These are phyloP conservation scores for Micromesistius poutassou DNA, from an alignment of 2,797 vertebrate genomes.

Conservation along the genomic window DNA sequence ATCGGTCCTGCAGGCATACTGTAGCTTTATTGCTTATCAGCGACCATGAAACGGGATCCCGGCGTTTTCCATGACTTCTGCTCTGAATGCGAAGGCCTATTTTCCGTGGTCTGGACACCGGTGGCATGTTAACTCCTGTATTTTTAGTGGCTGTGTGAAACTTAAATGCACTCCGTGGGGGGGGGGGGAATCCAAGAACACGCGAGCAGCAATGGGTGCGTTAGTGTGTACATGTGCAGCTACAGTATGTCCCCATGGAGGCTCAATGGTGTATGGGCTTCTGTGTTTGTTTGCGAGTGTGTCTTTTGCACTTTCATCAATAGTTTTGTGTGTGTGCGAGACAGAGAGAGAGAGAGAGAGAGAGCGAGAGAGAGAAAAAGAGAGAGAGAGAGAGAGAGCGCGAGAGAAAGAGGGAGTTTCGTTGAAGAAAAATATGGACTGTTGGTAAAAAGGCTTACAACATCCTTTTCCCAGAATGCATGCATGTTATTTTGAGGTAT, in stretches of 20 bases:
- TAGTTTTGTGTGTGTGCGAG: no score
- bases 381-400: no score
- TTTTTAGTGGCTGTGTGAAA: slow-evolving; percentile 73
- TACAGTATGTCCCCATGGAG: not conserved
- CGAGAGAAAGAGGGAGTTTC: no score
- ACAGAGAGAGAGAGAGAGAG: no score
- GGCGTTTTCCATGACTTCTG: slow-evolving; percentile 72
- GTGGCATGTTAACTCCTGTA: slow-evolving; percentile 63
- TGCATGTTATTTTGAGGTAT: slow-evolving; percentile 37
- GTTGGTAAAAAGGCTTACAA: slow-evolving; percentile 8
- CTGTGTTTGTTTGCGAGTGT: not conserved
- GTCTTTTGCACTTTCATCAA: not conserved
- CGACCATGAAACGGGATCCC: slow-evolving; percentile 70
- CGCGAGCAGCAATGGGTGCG: not conserved
- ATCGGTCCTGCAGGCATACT: slow-evolving; percentile 57
- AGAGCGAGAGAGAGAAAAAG: no score
- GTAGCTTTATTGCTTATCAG: slow-evolving; percentile 73
- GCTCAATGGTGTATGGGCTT: not conserved
- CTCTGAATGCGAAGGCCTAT: slow-evolving; percentile 68
- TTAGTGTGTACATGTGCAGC: slow-evolving; percentile 2
- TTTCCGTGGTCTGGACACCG: slow-evolving; percentile 62
- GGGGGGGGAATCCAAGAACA: slow-evolving; percentile 49
- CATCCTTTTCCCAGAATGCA: slow-evolving; percentile 17
- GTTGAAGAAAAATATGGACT: not conserved
- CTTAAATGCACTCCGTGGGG: slow-evolving; percentile 55